phyloP scores from a whole-genome alignment of 2,797 vertebrate species.

The Botia kubotai region DNA sequence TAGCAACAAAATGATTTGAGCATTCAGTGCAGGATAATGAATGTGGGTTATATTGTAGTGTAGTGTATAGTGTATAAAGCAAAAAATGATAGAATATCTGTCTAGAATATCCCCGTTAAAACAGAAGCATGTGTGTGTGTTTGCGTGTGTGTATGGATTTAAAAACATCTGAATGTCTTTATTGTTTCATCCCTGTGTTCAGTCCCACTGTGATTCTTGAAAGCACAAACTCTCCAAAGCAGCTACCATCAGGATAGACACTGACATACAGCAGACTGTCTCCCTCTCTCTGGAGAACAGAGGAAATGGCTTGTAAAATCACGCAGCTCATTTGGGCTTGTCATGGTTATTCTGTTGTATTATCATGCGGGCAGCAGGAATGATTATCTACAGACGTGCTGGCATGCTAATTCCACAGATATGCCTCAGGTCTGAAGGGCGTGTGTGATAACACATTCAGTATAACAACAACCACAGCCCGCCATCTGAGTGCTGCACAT shows the following conservation, averaged over 20 bases:
- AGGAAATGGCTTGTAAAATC: not conserved
- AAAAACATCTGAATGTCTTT: too few species aligned
- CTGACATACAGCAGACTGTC: too few species aligned
- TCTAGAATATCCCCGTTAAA: too few species aligned
- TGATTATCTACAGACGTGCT: not conserved
- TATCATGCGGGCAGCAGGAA: not conserved
- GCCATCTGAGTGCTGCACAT: constrained; percentile 34
- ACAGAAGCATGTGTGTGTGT: not conserved
- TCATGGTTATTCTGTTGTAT: not conserved
- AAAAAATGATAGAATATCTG: too few species aligned
- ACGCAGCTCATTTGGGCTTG: not conserved
- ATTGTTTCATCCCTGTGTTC: too few species aligned
- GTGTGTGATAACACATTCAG: not conserved
- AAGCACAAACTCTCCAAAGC: too few species aligned
- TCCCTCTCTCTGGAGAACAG: not conserved
- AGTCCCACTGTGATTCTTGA: too few species aligned
- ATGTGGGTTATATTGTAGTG: too few species aligned
- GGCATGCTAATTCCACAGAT: not conserved
- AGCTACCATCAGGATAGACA: too few species aligned
- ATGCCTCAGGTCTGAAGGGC: constrained; percentile 4
- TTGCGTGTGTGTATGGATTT: not conserved
- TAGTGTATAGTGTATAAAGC: too few species aligned
- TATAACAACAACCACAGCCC: not conserved
- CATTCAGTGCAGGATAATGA: constrained; percentile 60
- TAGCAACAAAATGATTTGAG: constrained; percentile 68